Percentiles rank a stretch among this genome's conserved stretches.
These are phyloP conservation scores for Rallus limicola DNA, from an alignment of 2,113 vertebrate species.

Conservation along the genomic window DNA sequence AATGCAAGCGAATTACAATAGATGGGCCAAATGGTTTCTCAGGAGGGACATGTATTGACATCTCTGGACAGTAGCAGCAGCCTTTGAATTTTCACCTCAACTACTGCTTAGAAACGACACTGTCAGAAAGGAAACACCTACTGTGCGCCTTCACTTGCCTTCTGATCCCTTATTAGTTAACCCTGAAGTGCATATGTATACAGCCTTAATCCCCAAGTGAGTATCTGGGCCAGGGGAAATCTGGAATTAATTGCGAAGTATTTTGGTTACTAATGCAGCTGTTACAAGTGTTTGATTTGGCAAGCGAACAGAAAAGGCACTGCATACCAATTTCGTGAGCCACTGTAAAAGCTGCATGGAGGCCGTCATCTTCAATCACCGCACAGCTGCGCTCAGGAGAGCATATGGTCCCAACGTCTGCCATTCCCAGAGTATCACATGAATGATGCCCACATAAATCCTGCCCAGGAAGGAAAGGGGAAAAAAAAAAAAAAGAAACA, in stretches of 20 bases:
- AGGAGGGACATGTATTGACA: neutral
- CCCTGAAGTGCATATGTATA: conserved; percentile 72
- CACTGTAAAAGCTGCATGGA: conserved; percentile 96
- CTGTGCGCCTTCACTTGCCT: conserved; percentile 63
- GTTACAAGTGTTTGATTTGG: conserved; percentile 85
- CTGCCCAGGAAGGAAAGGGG: conserved; percentile 73
- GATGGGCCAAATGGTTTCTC: neutral
- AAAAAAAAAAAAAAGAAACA: conserved; percentile 11
- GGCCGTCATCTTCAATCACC: conserved; percentile 97
- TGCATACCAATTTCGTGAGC: conserved; percentile 97
- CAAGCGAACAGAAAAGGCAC: conserved; percentile 77
- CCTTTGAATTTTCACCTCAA: conserved; percentile 54
- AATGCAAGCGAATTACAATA: neutral
- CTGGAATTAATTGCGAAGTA: conserved; percentile 82
- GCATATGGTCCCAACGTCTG: conserved; percentile 98
- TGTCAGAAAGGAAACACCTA: conserved; percentile 70
- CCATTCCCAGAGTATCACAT: conserved; percentile 99
- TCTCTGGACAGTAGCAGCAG: conserved; percentile 55
- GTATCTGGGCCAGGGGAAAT: conserved; percentile 73
- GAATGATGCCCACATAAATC: conserved; percentile 99
- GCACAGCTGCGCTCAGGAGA: conserved; percentile 97
- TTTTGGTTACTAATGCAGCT: conserved; percentile 81
- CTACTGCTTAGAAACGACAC: conserved; percentile 51
- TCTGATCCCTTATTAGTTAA: conserved; percentile 73
- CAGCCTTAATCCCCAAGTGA: conserved; percentile 70